A percentile compares a stretch with the other conserved stretches of the same genome.
These are phyloP conservation scores for Macrotis lagotis DNA, from an alignment of 2,113 vertebrate genomes.

Conservation along the genomic window DNA sequence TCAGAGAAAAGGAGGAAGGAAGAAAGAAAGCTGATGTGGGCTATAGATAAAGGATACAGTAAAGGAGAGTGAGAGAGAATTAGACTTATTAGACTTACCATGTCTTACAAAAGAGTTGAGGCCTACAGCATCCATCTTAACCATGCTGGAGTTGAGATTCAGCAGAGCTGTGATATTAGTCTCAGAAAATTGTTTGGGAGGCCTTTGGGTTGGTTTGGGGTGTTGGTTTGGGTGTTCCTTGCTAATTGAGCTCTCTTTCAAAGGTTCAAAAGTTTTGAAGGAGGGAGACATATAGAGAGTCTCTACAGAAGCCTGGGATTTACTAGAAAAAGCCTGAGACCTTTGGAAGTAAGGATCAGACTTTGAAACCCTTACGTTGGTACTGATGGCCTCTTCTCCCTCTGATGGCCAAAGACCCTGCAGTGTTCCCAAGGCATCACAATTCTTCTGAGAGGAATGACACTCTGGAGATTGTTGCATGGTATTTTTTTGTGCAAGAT, in stretches of 20 bases:
- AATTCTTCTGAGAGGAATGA: constrained; percentile 20
- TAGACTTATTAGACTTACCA: constrained; percentile 61
- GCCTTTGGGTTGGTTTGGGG: background rate
- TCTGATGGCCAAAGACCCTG: constrained; percentile 27
- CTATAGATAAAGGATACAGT: background rate
- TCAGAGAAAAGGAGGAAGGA: constrained; percentile 9
- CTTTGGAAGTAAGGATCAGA: constrained; percentile 17
- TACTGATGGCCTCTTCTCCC: constrained; percentile 44
- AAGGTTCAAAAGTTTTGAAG: constrained; percentile 42
- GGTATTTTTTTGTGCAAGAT: constrained; percentile 30
- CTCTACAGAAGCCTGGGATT: constrained; percentile 55
- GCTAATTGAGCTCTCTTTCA: background rate
- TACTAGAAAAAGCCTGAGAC: background rate
- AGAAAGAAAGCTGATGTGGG: background rate
- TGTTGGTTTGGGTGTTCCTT: constrained; percentile 31
- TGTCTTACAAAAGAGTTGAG: constrained; percentile 28
- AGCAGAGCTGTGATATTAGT: background rate
- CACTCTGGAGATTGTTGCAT: constrained; percentile 60
- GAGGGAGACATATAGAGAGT: constrained; percentile 58
- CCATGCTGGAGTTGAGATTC: background rate
- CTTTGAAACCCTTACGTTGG: constrained; percentile 40
- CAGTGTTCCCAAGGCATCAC: background rate
- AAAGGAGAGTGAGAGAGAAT: background rate
- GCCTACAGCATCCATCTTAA: constrained; percentile 24
- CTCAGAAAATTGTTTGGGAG: constrained; percentile 1